Evolutionary conservation across 2,888 invertebrate species (phyloP).

Genomic region (Keiferia lycopersicella): DNA sequence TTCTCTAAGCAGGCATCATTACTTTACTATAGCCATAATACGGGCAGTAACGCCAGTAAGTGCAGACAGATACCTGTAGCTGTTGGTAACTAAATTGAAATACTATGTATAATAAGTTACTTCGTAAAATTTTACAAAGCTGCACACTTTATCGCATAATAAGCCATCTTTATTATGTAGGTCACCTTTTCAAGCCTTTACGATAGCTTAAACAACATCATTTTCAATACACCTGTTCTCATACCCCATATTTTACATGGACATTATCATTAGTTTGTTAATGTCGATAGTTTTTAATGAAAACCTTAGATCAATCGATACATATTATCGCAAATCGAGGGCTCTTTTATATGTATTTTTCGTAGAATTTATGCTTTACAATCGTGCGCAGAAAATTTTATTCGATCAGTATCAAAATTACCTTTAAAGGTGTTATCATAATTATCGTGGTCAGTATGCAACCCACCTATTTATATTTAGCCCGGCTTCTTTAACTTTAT

Average conservation of each 20-base stretch:
- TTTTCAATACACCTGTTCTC: conserved; percentile 1
- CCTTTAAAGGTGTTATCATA: background rate
- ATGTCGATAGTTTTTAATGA: conserved; percentile 5
- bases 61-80: background rate
- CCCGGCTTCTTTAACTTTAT: too few species aligned
- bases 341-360: background rate
- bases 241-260: conserved; percentile 1
- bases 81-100: background rate
- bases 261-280: background rate
- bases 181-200: conserved; percentile 1
- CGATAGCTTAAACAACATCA: background rate
- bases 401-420: background rate
- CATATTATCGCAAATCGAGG: conserved; percentile 8
- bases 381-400: background rate
- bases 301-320: background rate
- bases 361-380: background rate
- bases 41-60: too few species aligned
- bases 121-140: background rate
- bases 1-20: too few species aligned
- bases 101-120: background rate
- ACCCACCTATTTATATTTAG: too few species aligned
- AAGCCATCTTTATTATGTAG: conserved; percentile 3
- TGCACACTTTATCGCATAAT: conserved; percentile 3
- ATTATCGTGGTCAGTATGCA: too few species aligned
- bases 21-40: too few species aligned